Evolutionary conservation across 1,140 invertebrate genomes (phyloP), one percentile per base, ranked within the genome.

Genomic region (Drosophila ogumai): DNA sequence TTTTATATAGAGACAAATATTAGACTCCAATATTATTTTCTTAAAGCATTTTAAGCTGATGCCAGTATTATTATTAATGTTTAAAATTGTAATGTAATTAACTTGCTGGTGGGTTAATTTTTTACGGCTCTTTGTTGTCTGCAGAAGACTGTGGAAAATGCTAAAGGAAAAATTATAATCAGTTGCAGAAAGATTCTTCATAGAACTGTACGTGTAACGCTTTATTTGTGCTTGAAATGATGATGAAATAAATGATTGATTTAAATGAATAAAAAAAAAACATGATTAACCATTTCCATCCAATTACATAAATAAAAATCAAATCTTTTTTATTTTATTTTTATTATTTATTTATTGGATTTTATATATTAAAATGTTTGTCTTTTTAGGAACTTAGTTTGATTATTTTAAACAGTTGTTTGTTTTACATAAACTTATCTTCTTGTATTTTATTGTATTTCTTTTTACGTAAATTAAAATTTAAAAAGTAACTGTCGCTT

Each of bases 41-140:
- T n/a, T 17, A 1, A 41, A 17, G n/a, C n/a, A 41, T 4, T 8
- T n/a, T 40, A 6, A 6, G 3, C 15, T 19, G 38, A 15, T 38
- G 36, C 3, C 13, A 31, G 8, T 15, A 44, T n/a, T 61, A 10
- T 9, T 12, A 58, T 32, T 32, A 15, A 28, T 6, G 1, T 43
- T 1, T 8, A 32, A 19, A 7, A n/a, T 19, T 19, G 2, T 3
- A 12, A 40, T 13, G 2, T 22, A n/a, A 40, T 40, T 8, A 40
- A 19, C 13, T 31, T 25, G 7, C 10, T 15, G 28, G 7, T 12
- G 63, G 63, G 32, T 69, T 69, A 69, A 69, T 19, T 19, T 44
- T 66, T 69, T 47, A 68, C 65, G 19, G 32, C 47, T 67, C 66
- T 69, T 69, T 69, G 66, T 69, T 69, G 66, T 69, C 66, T 69